Conservation (phyloP, 1,140 invertebrate species). For the Pomacea maculata region DNA sequence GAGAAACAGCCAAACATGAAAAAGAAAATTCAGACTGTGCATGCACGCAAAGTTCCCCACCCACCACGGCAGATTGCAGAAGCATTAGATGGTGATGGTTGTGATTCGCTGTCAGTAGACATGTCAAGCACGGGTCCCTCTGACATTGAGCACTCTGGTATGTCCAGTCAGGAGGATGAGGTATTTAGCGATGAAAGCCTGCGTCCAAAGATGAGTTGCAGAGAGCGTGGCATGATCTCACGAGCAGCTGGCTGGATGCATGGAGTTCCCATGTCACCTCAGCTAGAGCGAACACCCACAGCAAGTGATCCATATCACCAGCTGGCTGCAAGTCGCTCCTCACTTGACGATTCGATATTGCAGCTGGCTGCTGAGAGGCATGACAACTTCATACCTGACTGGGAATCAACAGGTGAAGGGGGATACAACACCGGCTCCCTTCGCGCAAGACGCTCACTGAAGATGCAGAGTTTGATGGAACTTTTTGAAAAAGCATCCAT, state of each 20-base stretch:
- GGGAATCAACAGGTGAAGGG: slow-evolving; percentile 23
- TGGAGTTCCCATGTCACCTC: slow-evolving; percentile 1
- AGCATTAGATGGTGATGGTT: slow-evolving; percentile 25
- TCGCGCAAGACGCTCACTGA: slow-evolving; percentile 47
- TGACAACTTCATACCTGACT: slow-evolving; percentile 38
- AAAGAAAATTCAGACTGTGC: slow-evolving; percentile 39
- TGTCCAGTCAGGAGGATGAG: slow-evolving; percentile 31
- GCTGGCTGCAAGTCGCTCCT: slow-evolving; percentile 44
- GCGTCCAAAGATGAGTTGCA: background rate
- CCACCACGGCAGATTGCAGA: slow-evolving; percentile 35
- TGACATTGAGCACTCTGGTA: slow-evolving; percentile 24
- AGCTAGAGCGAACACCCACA: slow-evolving; percentile 2
- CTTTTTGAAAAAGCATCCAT: slow-evolving; percentile 49
- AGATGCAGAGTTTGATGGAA: slow-evolving; percentile 53
- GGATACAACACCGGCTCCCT: slow-evolving; percentile 46
- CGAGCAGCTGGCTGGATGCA: background rate
- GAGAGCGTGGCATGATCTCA: slow-evolving; percentile 20
- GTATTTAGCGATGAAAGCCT: slow-evolving; percentile 25
- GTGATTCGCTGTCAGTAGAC: slow-evolving; percentile 23
- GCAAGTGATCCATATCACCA: slow-evolving; percentile 19
- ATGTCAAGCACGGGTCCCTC: slow-evolving; percentile 32
- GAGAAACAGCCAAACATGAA: slow-evolving; percentile 48
- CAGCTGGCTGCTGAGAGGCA: slow-evolving; percentile 47
- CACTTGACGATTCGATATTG: slow-evolving; percentile 52
- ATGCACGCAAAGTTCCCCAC: slow-evolving; percentile 35